phyloP scores from a whole-genome alignment of 2,888 invertebrate genomes.

The Ochropacha duplaris region DNA sequence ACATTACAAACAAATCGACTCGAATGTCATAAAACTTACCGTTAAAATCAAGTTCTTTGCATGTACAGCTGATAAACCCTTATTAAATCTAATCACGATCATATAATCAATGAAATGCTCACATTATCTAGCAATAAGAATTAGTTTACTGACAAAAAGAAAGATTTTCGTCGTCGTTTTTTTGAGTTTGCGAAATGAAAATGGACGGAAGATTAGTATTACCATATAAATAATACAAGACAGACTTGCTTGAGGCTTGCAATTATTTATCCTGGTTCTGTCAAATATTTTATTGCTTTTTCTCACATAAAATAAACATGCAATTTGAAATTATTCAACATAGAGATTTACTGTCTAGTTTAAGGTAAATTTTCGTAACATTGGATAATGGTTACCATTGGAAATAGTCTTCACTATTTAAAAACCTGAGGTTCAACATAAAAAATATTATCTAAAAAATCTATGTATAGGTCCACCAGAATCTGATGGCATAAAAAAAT shows the following conservation, averaged over 20 bases:
- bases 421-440: no score
- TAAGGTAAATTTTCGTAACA: no score
- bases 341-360: no score
- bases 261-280: background rate
- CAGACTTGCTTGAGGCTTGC: no score
- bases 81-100: slow-evolving; percentile 47
- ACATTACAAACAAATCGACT: slow-evolving; percentile 72
- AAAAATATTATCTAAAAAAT: no score
- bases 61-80: slow-evolving; percentile 40
- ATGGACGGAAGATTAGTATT: slow-evolving; percentile 36
- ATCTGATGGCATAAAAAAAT: no score
- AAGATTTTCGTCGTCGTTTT: slow-evolving; percentile 69
- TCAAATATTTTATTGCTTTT: no score
- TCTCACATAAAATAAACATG: no score
- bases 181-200: slow-evolving; percentile 73
- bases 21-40: slow-evolving; percentile 73
- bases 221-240: slow-evolving; percentile 1
- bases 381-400: no score
- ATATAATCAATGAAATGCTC: slow-evolving; percentile 52
- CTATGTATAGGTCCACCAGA: no score
- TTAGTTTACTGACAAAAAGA: slow-evolving; percentile 57
- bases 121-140: slow-evolving; percentile 63
- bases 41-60: slow-evolving; percentile 45
- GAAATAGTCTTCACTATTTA: no score
- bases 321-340: no score